phyloP scores from a whole-genome alignment of 2,797 vertebrate genomes.

The Gouania willdenowi region DNA sequence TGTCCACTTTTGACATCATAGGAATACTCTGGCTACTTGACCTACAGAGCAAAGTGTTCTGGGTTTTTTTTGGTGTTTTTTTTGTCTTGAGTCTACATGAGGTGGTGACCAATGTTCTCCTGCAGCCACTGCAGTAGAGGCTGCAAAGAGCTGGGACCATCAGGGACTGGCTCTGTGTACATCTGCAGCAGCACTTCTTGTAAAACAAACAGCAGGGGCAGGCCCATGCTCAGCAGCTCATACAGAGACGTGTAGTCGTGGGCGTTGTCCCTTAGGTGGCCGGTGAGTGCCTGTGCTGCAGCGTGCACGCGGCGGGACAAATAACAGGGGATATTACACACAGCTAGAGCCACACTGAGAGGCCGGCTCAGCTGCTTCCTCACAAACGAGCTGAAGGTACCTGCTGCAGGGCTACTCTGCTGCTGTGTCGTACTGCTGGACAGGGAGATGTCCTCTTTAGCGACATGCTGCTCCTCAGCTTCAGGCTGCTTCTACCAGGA shows the following conservation, averaged over 20 bases:
- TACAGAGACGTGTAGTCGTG: conserved; percentile 86
- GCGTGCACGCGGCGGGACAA: conserved; percentile 78
- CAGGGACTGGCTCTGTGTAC: conserved; percentile 77
- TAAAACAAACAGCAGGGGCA: conserved; percentile 86
- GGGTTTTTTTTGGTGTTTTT: too few species aligned
- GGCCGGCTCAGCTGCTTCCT: conserved; percentile 84
- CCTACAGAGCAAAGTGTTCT: not conserved
- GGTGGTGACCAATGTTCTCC: conserved; percentile 54
- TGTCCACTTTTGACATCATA: conserved; percentile 17
- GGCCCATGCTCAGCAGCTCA: conserved; percentile 89
- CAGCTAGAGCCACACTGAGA: conserved; percentile 77
- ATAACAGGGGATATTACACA: conserved; percentile 79
- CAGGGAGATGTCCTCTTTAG: conserved; percentile 51
- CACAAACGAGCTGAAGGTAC: conserved; percentile 88
- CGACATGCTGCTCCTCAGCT: conserved; percentile 50
- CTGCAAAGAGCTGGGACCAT: conserved; percentile 65
- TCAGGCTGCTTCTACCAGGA: conserved; percentile 70
- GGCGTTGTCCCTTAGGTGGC: conserved; percentile 87
- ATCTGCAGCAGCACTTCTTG: conserved; percentile 86
- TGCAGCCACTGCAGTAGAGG: conserved; percentile 78
- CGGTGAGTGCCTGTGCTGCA: conserved; percentile 63
- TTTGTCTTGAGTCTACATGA: conserved; percentile 49
- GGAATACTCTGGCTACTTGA: conserved; percentile 7
- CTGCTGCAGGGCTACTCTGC: conserved; percentile 78
- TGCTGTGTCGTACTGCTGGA: conserved; percentile 42